Percentiles rank a stretch among this genome's conserved stretches.
phyloP scores from a whole-genome alignment of 2,113 vertebrate species.

The Panthera leo region DNA sequence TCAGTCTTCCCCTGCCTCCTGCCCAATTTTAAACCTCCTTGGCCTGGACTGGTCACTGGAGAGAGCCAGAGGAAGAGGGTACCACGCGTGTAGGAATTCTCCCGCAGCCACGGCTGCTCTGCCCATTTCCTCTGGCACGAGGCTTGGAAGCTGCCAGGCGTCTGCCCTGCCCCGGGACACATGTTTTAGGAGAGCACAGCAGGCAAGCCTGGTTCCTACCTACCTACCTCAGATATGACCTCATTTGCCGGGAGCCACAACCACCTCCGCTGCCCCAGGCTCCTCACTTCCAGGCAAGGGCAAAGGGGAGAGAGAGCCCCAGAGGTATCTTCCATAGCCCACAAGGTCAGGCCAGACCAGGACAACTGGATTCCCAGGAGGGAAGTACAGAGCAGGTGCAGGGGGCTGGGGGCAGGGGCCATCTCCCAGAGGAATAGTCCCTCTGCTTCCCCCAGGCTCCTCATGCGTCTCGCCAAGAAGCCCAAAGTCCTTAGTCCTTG shows the following conservation, averaged over 20 bases:
- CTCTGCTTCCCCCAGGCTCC: background rate
- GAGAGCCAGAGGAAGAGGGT: background rate
- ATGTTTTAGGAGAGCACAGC: slow-evolving; percentile 10
- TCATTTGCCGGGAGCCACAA: slow-evolving; percentile 48
- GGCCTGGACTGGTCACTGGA: background rate
- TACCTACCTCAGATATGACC: slow-evolving; percentile 53
- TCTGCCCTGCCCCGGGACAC: slow-evolving; percentile 19
- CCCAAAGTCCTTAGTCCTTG: background rate
- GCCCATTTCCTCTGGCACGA: slow-evolving; percentile 7
- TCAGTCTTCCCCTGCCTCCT: background rate
- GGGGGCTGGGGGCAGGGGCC: no score
- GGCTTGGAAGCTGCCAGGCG: slow-evolving; percentile 14
- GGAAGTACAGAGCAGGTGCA: background rate
- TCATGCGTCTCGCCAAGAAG: background rate
- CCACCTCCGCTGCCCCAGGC: background rate
- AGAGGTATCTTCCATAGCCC: background rate
- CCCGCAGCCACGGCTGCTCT: background rate
- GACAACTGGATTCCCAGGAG: background rate
- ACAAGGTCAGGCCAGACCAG: background rate
- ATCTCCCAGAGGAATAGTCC: background rate
- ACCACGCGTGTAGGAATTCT: background rate
- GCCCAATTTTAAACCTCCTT: background rate
- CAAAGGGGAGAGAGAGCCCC: background rate
- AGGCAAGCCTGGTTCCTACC: slow-evolving; percentile 32
- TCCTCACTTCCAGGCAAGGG: background rate